Evolutionary conservation across 2,797 vertebrate genomes (phyloP), one percentile per base, ranked within the genome.

Genomic region (Hirundo rustica): DNA sequence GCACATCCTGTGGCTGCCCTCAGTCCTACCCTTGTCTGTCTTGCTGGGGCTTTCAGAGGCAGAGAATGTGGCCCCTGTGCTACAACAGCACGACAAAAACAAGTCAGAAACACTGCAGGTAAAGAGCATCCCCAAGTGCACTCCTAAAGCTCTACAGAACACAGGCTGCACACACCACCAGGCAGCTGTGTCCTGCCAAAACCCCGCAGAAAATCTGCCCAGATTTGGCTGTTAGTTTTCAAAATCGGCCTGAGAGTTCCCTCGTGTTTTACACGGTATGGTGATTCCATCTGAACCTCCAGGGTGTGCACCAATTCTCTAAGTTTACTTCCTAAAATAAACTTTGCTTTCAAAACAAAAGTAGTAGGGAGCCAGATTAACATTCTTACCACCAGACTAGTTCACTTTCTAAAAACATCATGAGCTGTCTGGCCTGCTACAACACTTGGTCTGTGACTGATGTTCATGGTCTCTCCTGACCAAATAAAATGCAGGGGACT

Each of bases 41-140:
- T 89, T 5, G 84, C 68, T 68, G 96, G 66, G 81, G 89, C 62
- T 95, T 73, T 97, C 96, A 77, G 96, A 95, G 83, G 97, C 93
- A 89, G 97, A 90, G 85, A 97, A 91, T 73, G 89, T 67, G 92
- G 96, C 40, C 85, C 68, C 95, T 95, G 77, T n/a, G 94, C 97
- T 98, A 95, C 26, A 94, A 95, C 2, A 23, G 94, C 72, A 92
- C 13, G 12, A 97, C n/a, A 96, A 97, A 94, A 94, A 96, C 77
- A 19, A 62, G 51, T 93, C 96, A 96, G 68, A 82, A 78, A 89
- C 13, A 53, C 48, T 67, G 67, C 50, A 92, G 67, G 88, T 42
- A 68, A 82, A 79, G 40, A 83, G 45, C 65, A 47, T 11, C 54
- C 21, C 11, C 17, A 78, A 61, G 42, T 48, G 36, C 48, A 79